Conservation (phyloP, 2,113 vertebrate genomes). For the Euleptes europaea region DNA sequence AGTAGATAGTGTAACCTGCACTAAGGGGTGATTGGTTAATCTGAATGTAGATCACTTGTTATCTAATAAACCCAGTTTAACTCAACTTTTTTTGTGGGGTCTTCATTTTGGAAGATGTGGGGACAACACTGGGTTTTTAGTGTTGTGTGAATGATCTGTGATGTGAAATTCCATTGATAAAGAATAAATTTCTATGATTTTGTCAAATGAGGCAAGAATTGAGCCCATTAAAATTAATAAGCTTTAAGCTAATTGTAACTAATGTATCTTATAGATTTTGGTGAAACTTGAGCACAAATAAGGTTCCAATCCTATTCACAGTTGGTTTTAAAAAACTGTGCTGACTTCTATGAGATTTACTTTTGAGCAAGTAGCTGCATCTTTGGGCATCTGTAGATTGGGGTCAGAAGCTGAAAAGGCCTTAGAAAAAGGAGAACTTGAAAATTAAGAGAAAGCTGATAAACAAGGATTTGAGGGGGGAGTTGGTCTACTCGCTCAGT, state of each 20-base stretch:
- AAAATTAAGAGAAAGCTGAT: slow-evolving; percentile 13
- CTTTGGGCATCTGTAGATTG: background rate
- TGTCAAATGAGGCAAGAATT: background rate
- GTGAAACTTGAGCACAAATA: background rate
- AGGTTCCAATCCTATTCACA: background rate
- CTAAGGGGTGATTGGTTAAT: too few species aligned
- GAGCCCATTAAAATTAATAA: background rate
- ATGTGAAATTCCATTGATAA: background rate
- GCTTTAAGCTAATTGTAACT: background rate
- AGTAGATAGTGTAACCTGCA: too few species aligned
- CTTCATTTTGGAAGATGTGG: background rate
- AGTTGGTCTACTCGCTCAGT: background rate
- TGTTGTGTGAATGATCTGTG: background rate
- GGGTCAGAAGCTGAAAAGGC: background rate
- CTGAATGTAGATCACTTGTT: too few species aligned
- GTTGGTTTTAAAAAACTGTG: too few species aligned
- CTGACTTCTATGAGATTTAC: too few species aligned
- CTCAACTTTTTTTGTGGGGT: too few species aligned
- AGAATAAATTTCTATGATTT: background rate
- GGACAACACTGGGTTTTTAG: background rate
- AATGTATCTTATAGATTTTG: background rate
- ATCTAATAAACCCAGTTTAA: too few species aligned
- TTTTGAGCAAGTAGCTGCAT: too few species aligned
- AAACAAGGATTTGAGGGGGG: too few species aligned
- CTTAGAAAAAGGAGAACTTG: background rate